Percentiles rank a stretch among this genome's conserved stretches.
phyloP scores from a whole-genome alignment of 2,888 invertebrate genomes.

The Mantis religiosa region DNA sequence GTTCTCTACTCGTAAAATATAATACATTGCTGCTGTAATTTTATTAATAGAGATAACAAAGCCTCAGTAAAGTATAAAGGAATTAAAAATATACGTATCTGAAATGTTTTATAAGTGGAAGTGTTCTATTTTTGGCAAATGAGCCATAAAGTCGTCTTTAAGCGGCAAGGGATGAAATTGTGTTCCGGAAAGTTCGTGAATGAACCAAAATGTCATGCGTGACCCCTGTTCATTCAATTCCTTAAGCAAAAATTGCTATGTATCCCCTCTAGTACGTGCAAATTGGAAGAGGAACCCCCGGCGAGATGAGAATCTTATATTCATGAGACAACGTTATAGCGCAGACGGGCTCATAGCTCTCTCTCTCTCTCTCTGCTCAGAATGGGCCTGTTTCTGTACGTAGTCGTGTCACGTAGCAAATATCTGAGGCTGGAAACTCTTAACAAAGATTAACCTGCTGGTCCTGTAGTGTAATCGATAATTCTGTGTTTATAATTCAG shows the following conservation, averaged over 20 bases:
- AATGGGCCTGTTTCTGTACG: not conserved
- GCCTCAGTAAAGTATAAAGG: too few species aligned
- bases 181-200: not conserved
- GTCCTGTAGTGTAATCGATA: not conserved
- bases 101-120: too few species aligned
- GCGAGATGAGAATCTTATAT: not conserved
- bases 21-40: too few species aligned
- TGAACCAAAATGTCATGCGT: not conserved
- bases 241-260: not conserved
- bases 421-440: not conserved
- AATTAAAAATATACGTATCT: too few species aligned
- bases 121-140: too few species aligned
- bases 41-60: too few species aligned
- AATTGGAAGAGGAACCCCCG: not conserved
- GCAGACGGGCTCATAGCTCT: not conserved
- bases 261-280: not conserved
- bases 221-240: not conserved
- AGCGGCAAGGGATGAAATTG: too few species aligned
- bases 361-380: not conserved
- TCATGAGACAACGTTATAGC: not conserved
- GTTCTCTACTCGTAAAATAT: too few species aligned
- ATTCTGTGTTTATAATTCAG: not conserved
- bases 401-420: not conserved
- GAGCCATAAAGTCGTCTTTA: too few species aligned
- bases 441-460: not conserved